A percentile compares a stretch with the other conserved stretches of the same genome.
phyloP scores from a whole-genome alignment of 2,113 vertebrate genomes.

The Steatornis caripensis region DNA sequence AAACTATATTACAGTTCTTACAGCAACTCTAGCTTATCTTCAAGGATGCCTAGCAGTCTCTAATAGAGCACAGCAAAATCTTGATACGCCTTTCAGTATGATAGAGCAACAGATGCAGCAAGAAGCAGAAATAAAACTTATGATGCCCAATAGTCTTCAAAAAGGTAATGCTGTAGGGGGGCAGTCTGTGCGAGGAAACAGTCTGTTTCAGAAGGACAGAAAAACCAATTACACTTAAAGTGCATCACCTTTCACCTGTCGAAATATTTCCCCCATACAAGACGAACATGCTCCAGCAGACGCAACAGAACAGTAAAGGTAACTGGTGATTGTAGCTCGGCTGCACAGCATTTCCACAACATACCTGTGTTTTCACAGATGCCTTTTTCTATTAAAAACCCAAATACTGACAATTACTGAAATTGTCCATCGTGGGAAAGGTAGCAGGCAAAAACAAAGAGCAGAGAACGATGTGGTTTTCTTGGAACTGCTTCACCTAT shows the following conservation, averaged over 20 bases:
- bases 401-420: background rate
- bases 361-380: background rate
- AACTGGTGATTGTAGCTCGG: background rate
- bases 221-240: background rate
- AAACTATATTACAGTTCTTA: background rate
- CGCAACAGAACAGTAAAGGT: accelerated
- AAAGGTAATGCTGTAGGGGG: background rate
- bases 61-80: background rate
- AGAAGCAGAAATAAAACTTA: background rate
- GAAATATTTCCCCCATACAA: background rate
- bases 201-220: background rate
- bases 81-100: background rate
- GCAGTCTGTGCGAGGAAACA: background rate
- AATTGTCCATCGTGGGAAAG: background rate
- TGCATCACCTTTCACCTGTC: background rate
- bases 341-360: background rate
- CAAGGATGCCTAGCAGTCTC: background rate
- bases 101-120: background rate
- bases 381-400: background rate
- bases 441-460: background rate
- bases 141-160: background rate
- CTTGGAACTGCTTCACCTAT: background rate
- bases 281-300: background rate
- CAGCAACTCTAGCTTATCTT: background rate
- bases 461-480: background rate